Evolutionary conservation across 2,113 vertebrate species (phyloP), one percentile per base, ranked within the genome.

Genomic region (Pampusana beccarii): DNA sequence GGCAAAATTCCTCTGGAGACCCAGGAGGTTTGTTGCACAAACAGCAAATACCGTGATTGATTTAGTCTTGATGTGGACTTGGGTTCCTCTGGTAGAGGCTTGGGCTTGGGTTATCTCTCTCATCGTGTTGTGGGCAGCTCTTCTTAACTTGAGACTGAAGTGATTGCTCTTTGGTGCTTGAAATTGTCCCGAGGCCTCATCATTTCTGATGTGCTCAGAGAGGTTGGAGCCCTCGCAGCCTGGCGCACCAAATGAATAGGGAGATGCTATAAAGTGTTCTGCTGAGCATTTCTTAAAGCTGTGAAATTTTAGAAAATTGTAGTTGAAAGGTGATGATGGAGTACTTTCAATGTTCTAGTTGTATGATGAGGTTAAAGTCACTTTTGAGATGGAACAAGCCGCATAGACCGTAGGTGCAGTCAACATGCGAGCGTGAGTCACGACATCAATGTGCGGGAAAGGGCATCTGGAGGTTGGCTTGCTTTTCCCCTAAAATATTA

Each of bases 391-490:
- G 57, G 61, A 83, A 48, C 5, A 53, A 71, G 34, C 60, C 67
- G 44, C 4, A 5, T 56, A 62, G 54, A 38, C 46, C 25, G 16
- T 8, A 20, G 29, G 19, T n/a, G 31, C 64, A 80, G 34, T 34
- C 88, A 38, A 10, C 3, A 8, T 33, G 20, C 18, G 46, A 34
- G 33, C 2, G 21, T n/a, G 44, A 88, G 53, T 65, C 34, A 16
- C 0, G 0, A 1, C 8, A 25, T 40, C 67, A 11, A 1, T 19
- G 7, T 56, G 1, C 3, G 5, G 74, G 29, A 75, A 48, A 40
- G 1, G 2, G 15, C 2, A 0, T 16, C 31, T 53, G 77, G 40
- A 61, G 53, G 11, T 61, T 48, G 36, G 26, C 44, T 72, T 85
- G 48, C 28, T 67, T 81, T 87, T 72, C 26, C 42, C 50, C 44